Conservation (phyloP, 2,888 invertebrate species). For the Synergus laeviventris region DNA sequence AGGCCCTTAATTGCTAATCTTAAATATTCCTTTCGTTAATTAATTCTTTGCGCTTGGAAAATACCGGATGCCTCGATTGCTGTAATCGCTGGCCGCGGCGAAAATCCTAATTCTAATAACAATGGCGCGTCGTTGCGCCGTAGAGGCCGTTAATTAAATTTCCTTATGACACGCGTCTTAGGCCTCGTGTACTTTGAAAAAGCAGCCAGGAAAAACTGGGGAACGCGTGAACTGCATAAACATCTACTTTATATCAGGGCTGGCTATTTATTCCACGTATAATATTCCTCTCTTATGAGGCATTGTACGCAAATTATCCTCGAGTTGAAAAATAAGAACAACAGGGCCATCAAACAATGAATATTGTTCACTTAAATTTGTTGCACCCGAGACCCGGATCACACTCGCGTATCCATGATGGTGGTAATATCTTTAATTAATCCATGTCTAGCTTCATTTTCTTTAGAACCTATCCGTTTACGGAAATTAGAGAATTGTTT, state of each 20-base stretch:
- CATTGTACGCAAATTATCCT: constrained; percentile 33
- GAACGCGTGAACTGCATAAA: constrained; percentile 15
- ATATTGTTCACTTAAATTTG: constrained; percentile 29
- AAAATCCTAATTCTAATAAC: constrained; percentile 71
- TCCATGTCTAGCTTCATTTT: not conserved
- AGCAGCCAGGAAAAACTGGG: constrained; percentile 12
- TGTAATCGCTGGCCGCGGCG: constrained; percentile 67
- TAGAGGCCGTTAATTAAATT: constrained; percentile 73
- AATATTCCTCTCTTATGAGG: constrained; percentile 30
- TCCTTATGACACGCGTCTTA: constrained; percentile 65
- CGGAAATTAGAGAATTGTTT: not conserved
- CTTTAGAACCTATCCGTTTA: not conserved
- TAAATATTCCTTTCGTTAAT: constrained; percentile 47
- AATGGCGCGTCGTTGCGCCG: constrained; percentile 67
- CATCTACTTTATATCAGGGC: constrained; percentile 17
- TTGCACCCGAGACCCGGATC: not conserved
- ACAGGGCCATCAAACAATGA: constrained; percentile 31
- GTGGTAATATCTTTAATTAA: not conserved
- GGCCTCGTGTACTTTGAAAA: constrained; percentile 9
- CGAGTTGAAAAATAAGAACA: constrained; percentile 11
- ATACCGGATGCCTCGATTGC: constrained; percentile 70
- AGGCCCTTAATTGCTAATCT: constrained; percentile 17
- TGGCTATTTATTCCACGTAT: constrained; percentile 25
- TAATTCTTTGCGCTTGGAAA: constrained; percentile 63
- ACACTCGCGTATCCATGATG: not conserved